Conservation (phyloP, 2,888 invertebrate genomes). For the Fragum sueziense region DNA sequence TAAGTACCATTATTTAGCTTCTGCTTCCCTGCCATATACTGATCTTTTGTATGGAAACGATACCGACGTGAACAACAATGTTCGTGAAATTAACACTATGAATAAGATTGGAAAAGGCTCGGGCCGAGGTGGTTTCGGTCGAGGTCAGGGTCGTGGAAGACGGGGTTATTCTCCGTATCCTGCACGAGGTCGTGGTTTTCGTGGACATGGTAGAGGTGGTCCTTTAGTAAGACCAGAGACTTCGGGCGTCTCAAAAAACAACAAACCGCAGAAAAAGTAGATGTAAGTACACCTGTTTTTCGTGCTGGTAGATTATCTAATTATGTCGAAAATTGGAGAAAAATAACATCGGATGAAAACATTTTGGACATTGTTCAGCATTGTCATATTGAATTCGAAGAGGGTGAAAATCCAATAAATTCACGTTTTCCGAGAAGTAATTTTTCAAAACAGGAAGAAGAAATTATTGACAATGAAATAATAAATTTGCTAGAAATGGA, state of each 20-base stretch:
- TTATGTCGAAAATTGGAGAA: slow-evolving; percentile 28
- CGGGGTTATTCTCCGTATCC: not conserved
- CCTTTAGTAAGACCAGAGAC: not conserved
- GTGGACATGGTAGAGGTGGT: slow-evolving; percentile 3
- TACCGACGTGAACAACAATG: slow-evolving; percentile 33
- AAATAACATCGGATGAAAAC: slow-evolving; percentile 8
- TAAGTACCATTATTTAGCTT: slow-evolving; percentile 39
- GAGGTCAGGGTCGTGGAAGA: not conserved
- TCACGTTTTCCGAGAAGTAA: not conserved
- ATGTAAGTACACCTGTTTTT: too few relatives aligned
- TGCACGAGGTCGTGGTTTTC: slow-evolving; percentile 15
- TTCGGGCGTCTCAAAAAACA: not conserved
- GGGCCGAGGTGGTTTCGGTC: slow-evolving; percentile 6
- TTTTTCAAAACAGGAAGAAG: slow-evolving; percentile 19
- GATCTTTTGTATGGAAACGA: slow-evolving; percentile 41
- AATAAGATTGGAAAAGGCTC: slow-evolving; percentile 20
- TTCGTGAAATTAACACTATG: slow-evolving; percentile 35
- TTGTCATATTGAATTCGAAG: slow-evolving; percentile 20
- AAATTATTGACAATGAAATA: slow-evolving; percentile 13
- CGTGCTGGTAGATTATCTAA: too few relatives aligned
- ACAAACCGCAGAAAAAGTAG: slow-evolving; percentile 13
- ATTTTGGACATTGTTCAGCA: slow-evolving; percentile 26
- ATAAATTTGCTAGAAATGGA: slow-evolving; percentile 6
- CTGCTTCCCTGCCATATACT: slow-evolving; percentile 32
- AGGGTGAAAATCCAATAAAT: slow-evolving; percentile 8